phyloP scores from a whole-genome alignment of 2,797 vertebrate species.

The Setipinna tenuifilis region DNA sequence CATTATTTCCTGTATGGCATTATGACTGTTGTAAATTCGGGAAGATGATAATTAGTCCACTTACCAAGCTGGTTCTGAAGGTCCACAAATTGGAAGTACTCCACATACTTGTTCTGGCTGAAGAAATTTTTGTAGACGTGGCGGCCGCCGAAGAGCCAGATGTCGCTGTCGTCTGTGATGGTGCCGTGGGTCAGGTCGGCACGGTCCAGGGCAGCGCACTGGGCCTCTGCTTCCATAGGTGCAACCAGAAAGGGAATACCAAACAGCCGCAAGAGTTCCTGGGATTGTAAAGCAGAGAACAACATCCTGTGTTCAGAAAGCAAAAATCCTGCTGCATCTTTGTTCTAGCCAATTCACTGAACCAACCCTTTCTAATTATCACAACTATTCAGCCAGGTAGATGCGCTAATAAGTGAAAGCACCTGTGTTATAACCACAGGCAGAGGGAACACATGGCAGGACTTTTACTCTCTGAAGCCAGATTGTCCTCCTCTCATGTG shows the following conservation, averaged over 20 bases:
- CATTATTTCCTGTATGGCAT: too few relatives aligned
- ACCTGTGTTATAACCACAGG: too few relatives aligned
- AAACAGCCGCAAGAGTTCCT: slow-evolving; percentile 93
- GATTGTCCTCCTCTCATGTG: too few relatives aligned
- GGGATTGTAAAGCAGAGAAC: slow-evolving; percentile 30
- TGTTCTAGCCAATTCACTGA: too few relatives aligned
- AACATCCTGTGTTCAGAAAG: not conserved
- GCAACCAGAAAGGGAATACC: slow-evolving; percentile 92
- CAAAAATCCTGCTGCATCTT: too few relatives aligned
- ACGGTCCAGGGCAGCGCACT: slow-evolving; percentile 89
- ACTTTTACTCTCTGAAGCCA: too few relatives aligned
- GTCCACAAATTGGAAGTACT: slow-evolving; percentile 90
- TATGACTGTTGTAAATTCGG: not conserved
- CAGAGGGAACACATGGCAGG: too few relatives aligned
- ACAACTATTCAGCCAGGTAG: too few relatives aligned
- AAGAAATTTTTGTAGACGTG: slow-evolving; percentile 99
- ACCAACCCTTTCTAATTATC: too few relatives aligned
- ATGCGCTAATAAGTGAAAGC: too few relatives aligned
- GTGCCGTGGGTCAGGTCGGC: slow-evolving; percentile 92
- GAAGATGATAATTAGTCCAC: slow-evolving; percentile 30
- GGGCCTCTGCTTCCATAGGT: slow-evolving; percentile 95
- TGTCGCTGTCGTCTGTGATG: slow-evolving; percentile 96
- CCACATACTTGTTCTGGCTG: slow-evolving; percentile 89
- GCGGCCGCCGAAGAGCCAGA: slow-evolving; percentile 95
- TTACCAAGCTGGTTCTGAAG: slow-evolving; percentile 91